phyloP scores from a whole-genome alignment of 2,888 invertebrate species.

The Stramonita haemastoma region DNA sequence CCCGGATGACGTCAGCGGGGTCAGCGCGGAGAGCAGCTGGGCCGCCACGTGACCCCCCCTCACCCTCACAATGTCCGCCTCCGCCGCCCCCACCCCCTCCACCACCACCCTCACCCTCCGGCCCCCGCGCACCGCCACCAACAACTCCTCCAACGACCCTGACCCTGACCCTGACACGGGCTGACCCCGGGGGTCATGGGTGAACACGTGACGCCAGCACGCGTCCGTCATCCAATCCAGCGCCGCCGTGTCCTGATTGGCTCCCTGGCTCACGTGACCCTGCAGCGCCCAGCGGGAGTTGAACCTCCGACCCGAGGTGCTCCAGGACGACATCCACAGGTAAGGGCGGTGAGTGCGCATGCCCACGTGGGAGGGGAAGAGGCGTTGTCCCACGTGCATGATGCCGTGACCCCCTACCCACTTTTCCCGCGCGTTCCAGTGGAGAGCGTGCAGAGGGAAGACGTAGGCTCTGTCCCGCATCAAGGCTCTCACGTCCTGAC shows the following conservation, averaged over 20 bases:
- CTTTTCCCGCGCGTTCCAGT: not conserved
- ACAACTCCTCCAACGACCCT: constrained; percentile 27
- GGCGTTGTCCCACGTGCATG: constrained; percentile 33
- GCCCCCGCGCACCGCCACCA: constrained; percentile 33
- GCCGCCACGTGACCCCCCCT: constrained; percentile 6
- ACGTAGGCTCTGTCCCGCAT: constrained; percentile 50
- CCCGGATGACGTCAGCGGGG: not conserved
- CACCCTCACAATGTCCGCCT: constrained; percentile 25
- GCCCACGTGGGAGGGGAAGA: constrained; percentile 26
- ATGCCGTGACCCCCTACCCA: constrained; percentile 28
- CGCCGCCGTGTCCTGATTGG: constrained; percentile 27
- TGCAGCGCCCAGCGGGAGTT: constrained; percentile 35
- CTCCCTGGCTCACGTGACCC: constrained; percentile 9
- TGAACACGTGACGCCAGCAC: constrained; percentile 38
- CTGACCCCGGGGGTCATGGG: not conserved
- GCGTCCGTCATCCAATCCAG: constrained; percentile 44
- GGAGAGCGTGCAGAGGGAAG: constrained; percentile 42
- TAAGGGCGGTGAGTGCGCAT: constrained; percentile 13
- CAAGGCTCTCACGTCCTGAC: constrained; percentile 46
- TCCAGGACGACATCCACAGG: constrained; percentile 38
- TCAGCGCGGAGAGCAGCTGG: constrained; percentile 14
- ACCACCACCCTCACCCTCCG: constrained; percentile 40
- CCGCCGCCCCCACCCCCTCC: constrained; percentile 35
- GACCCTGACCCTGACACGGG: too few species aligned
- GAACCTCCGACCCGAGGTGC: constrained; percentile 21